Evolutionary conservation across 2,888 invertebrate genomes (phyloP), one percentile per base, ranked within the genome.

Genomic region (Odontothrips loti): DNA sequence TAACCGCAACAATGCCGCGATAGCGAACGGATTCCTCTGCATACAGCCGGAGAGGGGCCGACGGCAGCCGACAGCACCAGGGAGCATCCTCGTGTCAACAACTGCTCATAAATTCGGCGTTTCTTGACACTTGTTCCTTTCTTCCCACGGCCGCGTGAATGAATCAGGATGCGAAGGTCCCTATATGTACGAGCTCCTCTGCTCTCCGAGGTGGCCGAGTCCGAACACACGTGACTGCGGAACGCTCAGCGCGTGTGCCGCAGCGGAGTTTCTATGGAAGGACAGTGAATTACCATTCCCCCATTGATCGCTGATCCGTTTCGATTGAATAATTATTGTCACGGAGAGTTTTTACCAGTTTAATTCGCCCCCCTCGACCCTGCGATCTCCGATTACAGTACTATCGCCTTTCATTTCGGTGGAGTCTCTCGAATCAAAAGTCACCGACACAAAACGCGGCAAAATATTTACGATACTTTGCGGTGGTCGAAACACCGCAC

Each of bases 91-190:
- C 68, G 68, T 75, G 68, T 75, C 68, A 75, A 75, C 68, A 75
- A 75, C 68, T 75, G 27, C 23, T 75, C 68, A 27, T 75, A 75
- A 75, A 75, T 75, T 75, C 68, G 68, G 68, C 68, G 68, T 75
- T 75, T 75, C 68, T 43, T 75, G 68, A 75, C 68, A 75, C 68
- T 75, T 75, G 11, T 12, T 27, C 68, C 27, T 75, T 27, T 75
- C 68, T 75, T 27, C 23, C 68, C 68, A 75, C 68, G 68, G 12
- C 68, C 11, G 68, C 27, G n/a, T 58, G 58, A 20, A 20, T 75
- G 68, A 75, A 75, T 75, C 23, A 15, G 58, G 58, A 20, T 58
- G 15, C n/a, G 58, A 58, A 6, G 0, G 15, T 10, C 58, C n/a
- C 58, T 0, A 6, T 2, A 1, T 58, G 15, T 58, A 0, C 15